These are phyloP conservation scores for Acipenser ruthenus DNA, from an alignment of 2,797 vertebrate genomes.

Conservation along the genomic window DNA sequence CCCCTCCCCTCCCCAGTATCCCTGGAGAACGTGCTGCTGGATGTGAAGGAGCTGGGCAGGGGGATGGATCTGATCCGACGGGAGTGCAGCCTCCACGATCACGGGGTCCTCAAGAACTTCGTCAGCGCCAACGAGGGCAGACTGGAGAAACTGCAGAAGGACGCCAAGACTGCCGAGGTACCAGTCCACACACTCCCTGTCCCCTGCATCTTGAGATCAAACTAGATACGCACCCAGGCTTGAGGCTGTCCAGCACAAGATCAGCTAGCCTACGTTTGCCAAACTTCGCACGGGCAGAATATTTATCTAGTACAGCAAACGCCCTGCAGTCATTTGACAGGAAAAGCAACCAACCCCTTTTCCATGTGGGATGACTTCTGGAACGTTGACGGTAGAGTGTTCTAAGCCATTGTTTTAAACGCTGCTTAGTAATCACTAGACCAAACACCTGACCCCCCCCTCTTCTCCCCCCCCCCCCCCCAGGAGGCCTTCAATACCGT, in stretches of 20 bases:
- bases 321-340: too few species aligned
- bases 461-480: conserved; percentile 19
- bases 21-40: conserved; percentile 88
- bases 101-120: conserved; percentile 79
- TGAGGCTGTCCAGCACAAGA: too few species aligned
- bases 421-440: too few species aligned
- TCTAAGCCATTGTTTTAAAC: too few species aligned
- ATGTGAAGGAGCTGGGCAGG: conserved; percentile 87
- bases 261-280: too few species aligned
- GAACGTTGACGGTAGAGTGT: too few species aligned
- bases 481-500: conserved; percentile 93
- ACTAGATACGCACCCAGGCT: neutral
- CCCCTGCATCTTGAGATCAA: conserved; percentile 4
- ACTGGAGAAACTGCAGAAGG: conserved; percentile 87
- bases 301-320: too few species aligned
- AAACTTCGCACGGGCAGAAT: too few species aligned
- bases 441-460: too few species aligned
- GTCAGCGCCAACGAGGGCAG: conserved; percentile 70
- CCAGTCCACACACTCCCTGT: conserved; percentile 2
- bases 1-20: conserved; percentile 62
- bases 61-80: conserved; percentile 90
- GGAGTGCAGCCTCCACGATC: conserved; percentile 84
- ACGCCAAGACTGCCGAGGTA: conserved; percentile 85
- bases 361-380: too few species aligned
- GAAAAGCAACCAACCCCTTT: too few species aligned